These are phyloP conservation scores for Portevinia maculata DNA, from an alignment of 2,888 invertebrate species.

Conservation along the genomic window DNA sequence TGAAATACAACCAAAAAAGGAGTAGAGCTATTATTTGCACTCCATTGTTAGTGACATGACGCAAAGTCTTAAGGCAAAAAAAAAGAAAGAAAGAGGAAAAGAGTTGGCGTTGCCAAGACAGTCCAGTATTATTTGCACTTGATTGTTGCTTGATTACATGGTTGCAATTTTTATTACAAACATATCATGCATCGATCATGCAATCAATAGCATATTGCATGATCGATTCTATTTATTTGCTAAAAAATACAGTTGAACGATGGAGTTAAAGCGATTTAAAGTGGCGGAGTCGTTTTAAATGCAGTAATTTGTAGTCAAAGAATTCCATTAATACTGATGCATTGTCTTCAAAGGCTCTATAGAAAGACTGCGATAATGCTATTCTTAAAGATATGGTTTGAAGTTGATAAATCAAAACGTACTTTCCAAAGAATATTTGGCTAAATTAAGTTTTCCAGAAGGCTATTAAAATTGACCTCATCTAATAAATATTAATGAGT, in stretches of 20 bases:
- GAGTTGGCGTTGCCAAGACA: slow-evolving; percentile 56
- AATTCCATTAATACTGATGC: too few relatives aligned
- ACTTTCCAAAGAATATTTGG: too few relatives aligned
- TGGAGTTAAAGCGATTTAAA: slow-evolving; percentile 13
- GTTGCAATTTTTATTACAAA: slow-evolving; percentile 38
- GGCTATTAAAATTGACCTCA: too few relatives aligned
- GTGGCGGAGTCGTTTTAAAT: not conserved
- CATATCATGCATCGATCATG: slow-evolving; percentile 52
- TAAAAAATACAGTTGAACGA: slow-evolving; percentile 20
- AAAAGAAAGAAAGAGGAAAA: slow-evolving; percentile 17
- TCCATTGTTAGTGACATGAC: slow-evolving; percentile 5
- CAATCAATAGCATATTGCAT: slow-evolving; percentile 49
- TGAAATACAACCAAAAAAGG: slow-evolving; percentile 20
- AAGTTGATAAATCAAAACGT: too few relatives aligned
- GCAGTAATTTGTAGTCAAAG: not conserved
- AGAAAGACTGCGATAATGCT: too few relatives aligned
- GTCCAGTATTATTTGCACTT: slow-evolving; percentile 44
- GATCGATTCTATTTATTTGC: slow-evolving; percentile 10
- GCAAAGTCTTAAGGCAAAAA: slow-evolving; percentile 20
- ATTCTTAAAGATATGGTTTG: too few relatives aligned
- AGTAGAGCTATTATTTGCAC: slow-evolving; percentile 7
- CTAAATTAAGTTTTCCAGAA: too few relatives aligned
- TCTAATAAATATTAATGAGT: too few relatives aligned
- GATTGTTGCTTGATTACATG: slow-evolving; percentile 68
- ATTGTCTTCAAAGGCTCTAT: too few relatives aligned